These are phyloP conservation scores for Rhopilema esculentum DNA, from an alignment of 30 jellyfish, hydroid and myxozoan species.

Conservation along the genomic window DNA sequence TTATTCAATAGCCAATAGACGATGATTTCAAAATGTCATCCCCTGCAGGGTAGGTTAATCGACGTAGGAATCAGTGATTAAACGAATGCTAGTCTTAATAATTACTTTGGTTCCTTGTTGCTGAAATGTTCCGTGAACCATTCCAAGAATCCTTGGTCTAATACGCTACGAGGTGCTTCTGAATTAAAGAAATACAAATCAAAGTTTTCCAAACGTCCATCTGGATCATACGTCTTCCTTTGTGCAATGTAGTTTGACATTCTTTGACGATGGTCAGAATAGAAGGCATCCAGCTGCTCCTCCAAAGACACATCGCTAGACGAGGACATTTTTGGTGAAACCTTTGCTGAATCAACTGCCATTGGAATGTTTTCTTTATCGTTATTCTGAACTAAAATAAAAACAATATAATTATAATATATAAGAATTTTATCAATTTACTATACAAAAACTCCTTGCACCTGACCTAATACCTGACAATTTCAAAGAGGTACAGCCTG, in stretches of 20 bases:
- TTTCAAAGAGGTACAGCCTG: too few species aligned
- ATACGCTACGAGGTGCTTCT: conserved; percentile 40
- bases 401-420: too few species aligned
- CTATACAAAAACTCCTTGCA: too few species aligned
- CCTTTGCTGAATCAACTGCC: conserved; percentile 12
- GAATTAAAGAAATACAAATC: conserved; percentile 29
- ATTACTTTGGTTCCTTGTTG: conserved; percentile 32
- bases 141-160: conserved; percentile 44
- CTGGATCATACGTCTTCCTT: background rate
- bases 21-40: too few species aligned
- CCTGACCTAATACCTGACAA: too few species aligned
- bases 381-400: too few species aligned
- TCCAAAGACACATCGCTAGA: conserved; percentile 20
- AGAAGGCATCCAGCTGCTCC: conserved; percentile 21
- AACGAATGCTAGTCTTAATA: too few species aligned
- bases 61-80: too few species aligned
- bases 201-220: conserved; percentile 21
- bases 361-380: conserved; percentile 38
- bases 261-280: background rate
- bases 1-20: too few species aligned
- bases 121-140: background rate
- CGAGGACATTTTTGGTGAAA: background rate
- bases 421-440: too few species aligned
- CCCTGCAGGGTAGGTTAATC: too few species aligned
- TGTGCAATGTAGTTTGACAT: background rate